Percentiles rank a stretch among this genome's conserved stretches.
Conservation (phyloP, 53 echinoderm and acorn worm species). For the Zoroaster sp. region DNA sequence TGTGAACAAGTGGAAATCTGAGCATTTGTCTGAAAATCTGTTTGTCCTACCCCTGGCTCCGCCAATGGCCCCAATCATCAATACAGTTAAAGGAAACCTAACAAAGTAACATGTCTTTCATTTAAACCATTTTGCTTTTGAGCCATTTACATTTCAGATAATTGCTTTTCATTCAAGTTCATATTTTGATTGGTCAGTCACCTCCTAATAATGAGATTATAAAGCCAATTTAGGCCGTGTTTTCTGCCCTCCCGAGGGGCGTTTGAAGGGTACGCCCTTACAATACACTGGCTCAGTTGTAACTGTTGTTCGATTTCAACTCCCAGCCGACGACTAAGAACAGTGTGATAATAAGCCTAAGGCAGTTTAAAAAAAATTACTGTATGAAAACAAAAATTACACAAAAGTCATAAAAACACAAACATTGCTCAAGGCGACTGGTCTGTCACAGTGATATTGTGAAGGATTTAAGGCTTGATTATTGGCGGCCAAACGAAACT, state of each 20-base stretch:
- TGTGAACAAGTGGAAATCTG: too few species aligned
- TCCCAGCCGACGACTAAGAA: neutral
- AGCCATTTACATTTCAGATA: neutral
- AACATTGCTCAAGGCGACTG: conserved; percentile 10
- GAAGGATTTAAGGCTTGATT: neutral
- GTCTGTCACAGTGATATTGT: neutral
- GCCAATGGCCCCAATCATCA: too few species aligned
- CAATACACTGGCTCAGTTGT: neutral
- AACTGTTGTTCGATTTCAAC: neutral
- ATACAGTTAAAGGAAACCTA: too few species aligned
- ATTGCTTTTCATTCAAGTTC: neutral
- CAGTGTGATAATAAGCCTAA: neutral
- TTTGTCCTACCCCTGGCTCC: too few species aligned
- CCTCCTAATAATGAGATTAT: neutral
- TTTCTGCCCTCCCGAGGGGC: neutral
- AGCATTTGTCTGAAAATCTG: too few species aligned
- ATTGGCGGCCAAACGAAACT: neutral
- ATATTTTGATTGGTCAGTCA: neutral
- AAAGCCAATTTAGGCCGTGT: neutral
- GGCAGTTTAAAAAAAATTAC: conserved; percentile 27
- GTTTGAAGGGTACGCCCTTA: neutral
- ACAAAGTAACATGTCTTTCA: too few species aligned
- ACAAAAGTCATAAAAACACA: conserved; percentile 34
- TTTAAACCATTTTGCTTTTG: neutral
- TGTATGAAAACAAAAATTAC: conserved; percentile 49